Evolutionary conservation across 64 coral and sea anemone species (phyloP).

Genomic region (Stylophora pistillata): DNA sequence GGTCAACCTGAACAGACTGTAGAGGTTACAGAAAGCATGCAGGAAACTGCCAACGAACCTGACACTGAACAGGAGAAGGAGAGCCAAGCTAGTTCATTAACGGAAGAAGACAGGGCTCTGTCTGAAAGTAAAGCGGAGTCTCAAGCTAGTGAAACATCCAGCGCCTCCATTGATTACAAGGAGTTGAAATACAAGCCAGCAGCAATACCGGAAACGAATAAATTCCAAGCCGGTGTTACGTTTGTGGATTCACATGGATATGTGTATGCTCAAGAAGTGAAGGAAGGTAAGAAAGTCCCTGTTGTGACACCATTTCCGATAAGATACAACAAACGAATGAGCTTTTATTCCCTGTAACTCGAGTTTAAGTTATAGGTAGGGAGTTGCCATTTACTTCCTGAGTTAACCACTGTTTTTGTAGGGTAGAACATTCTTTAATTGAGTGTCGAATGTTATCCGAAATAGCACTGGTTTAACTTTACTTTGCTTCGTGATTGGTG

Average conservation of each 20-base stretch:
- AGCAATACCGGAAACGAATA: slow-evolving; percentile 36
- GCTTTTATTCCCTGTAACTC: background rate
- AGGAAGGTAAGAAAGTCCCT: slow-evolving; percentile 48
- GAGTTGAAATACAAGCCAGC: slow-evolving; percentile 58
- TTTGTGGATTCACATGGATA: slow-evolving; percentile 78
- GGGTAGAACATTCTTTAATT: too few relatives aligned
- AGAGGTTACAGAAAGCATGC: background rate
- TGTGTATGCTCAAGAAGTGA: slow-evolving; percentile 87
- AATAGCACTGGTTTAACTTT: background rate
- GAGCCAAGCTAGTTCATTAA: slow-evolving; percentile 22
- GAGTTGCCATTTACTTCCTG: too few relatives aligned
- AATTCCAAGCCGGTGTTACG: slow-evolving; percentile 68
- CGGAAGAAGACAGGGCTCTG: slow-evolving; percentile 7
- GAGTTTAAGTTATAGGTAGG: too few relatives aligned
- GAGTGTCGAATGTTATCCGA: background rate
- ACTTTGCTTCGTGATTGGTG: too few relatives aligned
- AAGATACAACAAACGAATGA: background rate
- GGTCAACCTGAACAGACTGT: background rate
- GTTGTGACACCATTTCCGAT: background rate
- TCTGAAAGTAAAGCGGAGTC: background rate
- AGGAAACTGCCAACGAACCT: background rate
- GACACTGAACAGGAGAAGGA: background rate
- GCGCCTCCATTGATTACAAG: background rate
- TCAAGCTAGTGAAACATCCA: background rate
- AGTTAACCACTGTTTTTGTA: too few relatives aligned